Conservation (phyloP, 2,888 invertebrate species). For the Brachyptera putata region DNA sequence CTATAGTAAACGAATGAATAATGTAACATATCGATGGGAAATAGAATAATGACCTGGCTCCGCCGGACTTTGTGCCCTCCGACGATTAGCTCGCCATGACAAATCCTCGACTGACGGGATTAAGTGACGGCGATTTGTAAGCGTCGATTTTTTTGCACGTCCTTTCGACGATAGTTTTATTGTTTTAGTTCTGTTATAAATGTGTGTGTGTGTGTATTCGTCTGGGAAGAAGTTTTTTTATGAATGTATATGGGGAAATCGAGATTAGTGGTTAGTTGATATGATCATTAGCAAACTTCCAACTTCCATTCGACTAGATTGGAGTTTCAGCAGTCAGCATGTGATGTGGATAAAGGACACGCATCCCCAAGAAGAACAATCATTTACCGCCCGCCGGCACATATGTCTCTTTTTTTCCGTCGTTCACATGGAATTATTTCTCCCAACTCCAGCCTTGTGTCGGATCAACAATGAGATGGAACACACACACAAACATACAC, state of each 20-base stretch:
- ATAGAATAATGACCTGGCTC: background rate
- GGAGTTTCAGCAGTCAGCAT: conserved; percentile 17
- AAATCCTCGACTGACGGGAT: conserved; percentile 7
- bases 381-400: conserved; percentile 7
- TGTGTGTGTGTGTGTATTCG: conserved; percentile 1
- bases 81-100: conserved; percentile 5
- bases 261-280: conserved; percentile 21
- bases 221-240: conserved; percentile 1
- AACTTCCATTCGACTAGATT: conserved; percentile 13
- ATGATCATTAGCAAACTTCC: conserved; percentile 17
- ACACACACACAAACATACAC: too few species aligned
- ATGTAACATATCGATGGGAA: background rate
- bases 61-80: background rate
- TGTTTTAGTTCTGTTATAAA: conserved; percentile 16
- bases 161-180: conserved; percentile 10
- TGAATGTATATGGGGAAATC: background rate
- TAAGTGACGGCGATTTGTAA: conserved; percentile 14
- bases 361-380: conserved; percentile 19
- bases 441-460: too few species aligned
- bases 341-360: conserved; percentile 3
- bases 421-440: too few species aligned
- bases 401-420: too few species aligned
- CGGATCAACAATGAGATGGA: too few species aligned
- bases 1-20: conserved; percentile 10
- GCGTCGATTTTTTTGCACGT: conserved; percentile 5